Evolutionary conservation across 2,113 vertebrate genomes (phyloP), one percentile per base, ranked within the genome.

Genomic region (Macrotis lagotis): DNA sequence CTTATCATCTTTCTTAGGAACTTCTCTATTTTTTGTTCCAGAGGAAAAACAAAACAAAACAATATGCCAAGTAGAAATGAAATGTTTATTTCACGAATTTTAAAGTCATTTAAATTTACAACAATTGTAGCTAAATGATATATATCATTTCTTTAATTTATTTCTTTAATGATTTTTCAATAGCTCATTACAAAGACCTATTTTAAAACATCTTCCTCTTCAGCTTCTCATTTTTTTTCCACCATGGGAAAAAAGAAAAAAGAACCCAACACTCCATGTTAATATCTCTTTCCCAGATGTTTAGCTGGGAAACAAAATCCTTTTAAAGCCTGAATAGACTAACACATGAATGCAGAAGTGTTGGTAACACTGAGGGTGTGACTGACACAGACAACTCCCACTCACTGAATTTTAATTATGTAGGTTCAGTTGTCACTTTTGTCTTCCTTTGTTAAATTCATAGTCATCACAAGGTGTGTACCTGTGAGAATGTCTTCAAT

Each of bases 401-500:
- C 55, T 55, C 93, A 92, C 95, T 44, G 90, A 95, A 96, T 93
- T 95, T 25, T 96, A 90, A 95, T 95, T 95, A 92, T 55, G 89
- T 51, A 93, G 90, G 37, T 89, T 96, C 90, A 88, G 48, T 22
- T 93, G 48, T 91, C 91, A 97, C 95, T 96, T 96, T 19, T 50
- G 89, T 94, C 95, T 96, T 92, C 91, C 96, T 92, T 97, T 97
- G 97, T 97, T 97, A 97, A 96, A 97, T 91, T 94, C 93, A 94
- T 50, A 96, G 95, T 96, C 74, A 95, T 96, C 59, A 93, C 90
- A 94, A 91, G 88, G 19, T 94, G 7, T 59, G 25, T 93, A 97
- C 95, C 94, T 96, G 48, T 93, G 96, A 98, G 26, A 90, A 94
- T 96, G 94, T 93, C 92, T 91, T 55, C 48, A 97, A 94, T 95